These are phyloP conservation scores for Abscondita cerata DNA, from an alignment of 2,888 invertebrate species.

Conservation along the genomic window DNA sequence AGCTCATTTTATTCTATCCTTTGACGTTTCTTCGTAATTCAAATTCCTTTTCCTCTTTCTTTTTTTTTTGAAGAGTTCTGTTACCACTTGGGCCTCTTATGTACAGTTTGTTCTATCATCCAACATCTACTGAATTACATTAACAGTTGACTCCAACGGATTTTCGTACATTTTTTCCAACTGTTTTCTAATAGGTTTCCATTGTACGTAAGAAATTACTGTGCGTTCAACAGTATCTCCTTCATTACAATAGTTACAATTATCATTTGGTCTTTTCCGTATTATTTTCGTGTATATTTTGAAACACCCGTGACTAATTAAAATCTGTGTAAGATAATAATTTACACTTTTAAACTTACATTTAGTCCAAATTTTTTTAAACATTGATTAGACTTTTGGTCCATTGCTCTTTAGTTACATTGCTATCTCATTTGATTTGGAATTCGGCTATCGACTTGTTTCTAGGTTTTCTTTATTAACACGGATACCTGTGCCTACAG, in stretches of 20 bases:
- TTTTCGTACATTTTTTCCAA: background rate
- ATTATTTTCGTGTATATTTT: background rate
- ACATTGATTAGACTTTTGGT: background rate
- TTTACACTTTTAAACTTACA: background rate
- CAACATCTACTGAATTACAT: no score
- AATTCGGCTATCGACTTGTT: no score
- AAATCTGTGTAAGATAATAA: background rate
- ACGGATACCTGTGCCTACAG: no score
- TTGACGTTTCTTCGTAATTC: no score
- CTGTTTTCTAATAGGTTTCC: no score
- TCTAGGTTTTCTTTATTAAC: no score
- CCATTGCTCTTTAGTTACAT: background rate
- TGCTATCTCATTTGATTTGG: background rate
- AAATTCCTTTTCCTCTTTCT: no score
- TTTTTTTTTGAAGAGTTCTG: no score
- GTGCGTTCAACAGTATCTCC: background rate
- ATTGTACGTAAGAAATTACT: background rate
- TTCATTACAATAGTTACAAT: background rate
- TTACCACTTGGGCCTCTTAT: no score
- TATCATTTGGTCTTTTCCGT: background rate
- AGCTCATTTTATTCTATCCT: no score
- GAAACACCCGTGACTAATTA: background rate
- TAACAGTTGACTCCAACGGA: background rate
- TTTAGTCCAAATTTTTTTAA: background rate
- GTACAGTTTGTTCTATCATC: background rate